A percentile compares a stretch with the other conserved stretches of the same genome.
These are phyloP conservation scores for Stenoptilia bipunctidactyla DNA, from an alignment of 2,888 invertebrate species.

Conservation along the genomic window DNA sequence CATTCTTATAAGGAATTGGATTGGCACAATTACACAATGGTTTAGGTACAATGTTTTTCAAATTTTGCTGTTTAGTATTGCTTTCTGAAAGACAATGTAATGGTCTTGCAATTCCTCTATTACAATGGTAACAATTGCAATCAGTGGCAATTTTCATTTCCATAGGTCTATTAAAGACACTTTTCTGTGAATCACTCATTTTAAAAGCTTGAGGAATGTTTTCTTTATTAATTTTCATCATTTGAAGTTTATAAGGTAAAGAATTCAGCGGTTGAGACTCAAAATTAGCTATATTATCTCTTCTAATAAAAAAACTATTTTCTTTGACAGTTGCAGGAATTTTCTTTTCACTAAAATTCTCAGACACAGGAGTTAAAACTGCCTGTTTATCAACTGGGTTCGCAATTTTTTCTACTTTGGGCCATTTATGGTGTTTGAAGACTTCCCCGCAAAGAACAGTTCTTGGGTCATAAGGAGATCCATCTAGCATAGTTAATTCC, in stretches of 20 bases:
- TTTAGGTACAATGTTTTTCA: no score
- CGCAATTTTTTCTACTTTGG: no score
- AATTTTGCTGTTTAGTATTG: conserved; percentile 17
- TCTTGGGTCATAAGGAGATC: conserved; percentile 25
- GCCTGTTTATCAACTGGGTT: conserved; percentile 3
- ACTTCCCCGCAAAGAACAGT: conserved; percentile 13
- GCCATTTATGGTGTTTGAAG: no score
- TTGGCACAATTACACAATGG: no score
- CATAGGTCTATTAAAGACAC: no score
- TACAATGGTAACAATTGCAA: no score
- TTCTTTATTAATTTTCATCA: conserved; percentile 31
- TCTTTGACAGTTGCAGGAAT: conserved; percentile 19
- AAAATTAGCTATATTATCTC: conserved; percentile 31
- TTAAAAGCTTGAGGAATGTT: conserved; percentile 33
- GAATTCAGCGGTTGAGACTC: conserved; percentile 18
- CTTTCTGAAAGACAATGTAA: conserved; percentile 35
- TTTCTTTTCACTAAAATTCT: conserved; percentile 9
- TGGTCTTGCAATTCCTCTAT: no score
- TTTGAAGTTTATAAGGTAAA: conserved; percentile 25
- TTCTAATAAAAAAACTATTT: conserved; percentile 45
- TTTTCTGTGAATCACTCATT: conserved; percentile 5
- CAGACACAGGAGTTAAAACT: background rate
- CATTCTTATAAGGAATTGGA: no score
- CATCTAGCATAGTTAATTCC: conserved; percentile 51
- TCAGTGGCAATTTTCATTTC: no score